Evolutionary conservation across 2,888 invertebrate genomes (phyloP), one percentile per base, ranked within the genome.

Genomic region (Himalopsyche tibetana): DNA sequence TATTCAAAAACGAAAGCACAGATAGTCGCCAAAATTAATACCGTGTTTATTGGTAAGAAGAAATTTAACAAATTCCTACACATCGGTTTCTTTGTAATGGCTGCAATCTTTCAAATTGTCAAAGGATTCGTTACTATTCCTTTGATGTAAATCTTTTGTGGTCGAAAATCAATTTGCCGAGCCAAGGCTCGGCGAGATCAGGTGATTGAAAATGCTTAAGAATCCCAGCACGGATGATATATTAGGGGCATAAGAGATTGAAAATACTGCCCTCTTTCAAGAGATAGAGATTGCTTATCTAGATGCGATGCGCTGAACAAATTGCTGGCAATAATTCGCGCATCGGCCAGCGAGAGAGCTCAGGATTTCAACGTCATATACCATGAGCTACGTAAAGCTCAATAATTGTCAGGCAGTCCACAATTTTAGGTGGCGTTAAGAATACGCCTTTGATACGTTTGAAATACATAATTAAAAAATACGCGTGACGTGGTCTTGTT

Each of bases 211-310:
- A 83, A 85, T 80, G 45, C 83, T 82, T 83, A 80, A 42, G 51
- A 82, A 83, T 85, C 56, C 85, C 38, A 55, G 56, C 51, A 12
- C 12, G 82, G 82, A 83, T 85, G 83, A 85, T 85, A 85, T 83
- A 85, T 85, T 79, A 12, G 36, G 74, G 85, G 80, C 85, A 80
- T 85, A 80, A 74, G 74, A 79, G 85, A 63, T 79, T 56, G 85
- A 83, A 85, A 82, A 83, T 56, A 85, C 85, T 85, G 83, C 85
- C 85, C 80, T 12, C 36, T 19, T 74, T 74, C 74, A 82, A 83
- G 80, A 85, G 83, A 85, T 85, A 85, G 85, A 82, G 80, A 82
- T 85, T 82, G 80, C 85, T 80, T 85, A 85, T 85, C 85, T 79
- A 40, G 85, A 85, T 85, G 83, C 74, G 74, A 80, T 80, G 51